These are phyloP conservation scores for Lagopus muta DNA, from an alignment of 2,113 vertebrate species.

Conservation along the genomic window DNA sequence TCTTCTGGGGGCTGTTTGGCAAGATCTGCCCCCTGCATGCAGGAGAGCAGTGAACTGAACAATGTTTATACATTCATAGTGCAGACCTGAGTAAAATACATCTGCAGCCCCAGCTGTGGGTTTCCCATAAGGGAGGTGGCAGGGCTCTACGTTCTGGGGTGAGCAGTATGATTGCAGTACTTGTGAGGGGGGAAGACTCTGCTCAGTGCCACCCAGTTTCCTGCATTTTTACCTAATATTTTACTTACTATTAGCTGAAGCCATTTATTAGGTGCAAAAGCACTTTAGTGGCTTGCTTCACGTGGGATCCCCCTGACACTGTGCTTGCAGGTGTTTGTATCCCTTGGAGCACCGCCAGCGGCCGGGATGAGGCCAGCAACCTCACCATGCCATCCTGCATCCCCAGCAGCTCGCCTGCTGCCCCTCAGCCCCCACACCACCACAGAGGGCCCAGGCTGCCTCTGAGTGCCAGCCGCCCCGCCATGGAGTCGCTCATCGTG, in stretches of 20 bases:
- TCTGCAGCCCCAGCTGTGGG: not conserved
- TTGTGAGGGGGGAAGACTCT: not conserved
- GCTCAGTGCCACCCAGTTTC: not conserved
- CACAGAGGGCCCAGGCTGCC: constrained; percentile 70
- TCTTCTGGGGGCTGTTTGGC: accelerated
- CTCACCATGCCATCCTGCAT: constrained; percentile 86
- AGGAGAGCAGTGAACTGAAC: not conserved
- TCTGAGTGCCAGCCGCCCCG: constrained; percentile 56
- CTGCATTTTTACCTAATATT: not conserved
- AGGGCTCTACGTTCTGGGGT: not conserved
- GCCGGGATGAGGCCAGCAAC: constrained; percentile 58
- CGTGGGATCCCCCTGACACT: not conserved
- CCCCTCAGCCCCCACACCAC: constrained; percentile 38
- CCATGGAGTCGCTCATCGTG: constrained; percentile 94
- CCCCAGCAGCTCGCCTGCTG: constrained; percentile 78
- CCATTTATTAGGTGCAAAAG: not conserved
- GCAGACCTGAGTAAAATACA: not conserved
- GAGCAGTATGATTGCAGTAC: not conserved
- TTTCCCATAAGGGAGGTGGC: not conserved
- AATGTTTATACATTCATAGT: accelerated
- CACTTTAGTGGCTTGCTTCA: not conserved
- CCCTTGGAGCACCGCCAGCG: constrained; percentile 65
- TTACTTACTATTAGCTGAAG: not conserved
- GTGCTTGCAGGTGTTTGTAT: not conserved
- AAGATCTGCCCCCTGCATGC: accelerated